Conservation (phyloP, 2,888 invertebrate species). For the Craniophora ligustri region DNA sequence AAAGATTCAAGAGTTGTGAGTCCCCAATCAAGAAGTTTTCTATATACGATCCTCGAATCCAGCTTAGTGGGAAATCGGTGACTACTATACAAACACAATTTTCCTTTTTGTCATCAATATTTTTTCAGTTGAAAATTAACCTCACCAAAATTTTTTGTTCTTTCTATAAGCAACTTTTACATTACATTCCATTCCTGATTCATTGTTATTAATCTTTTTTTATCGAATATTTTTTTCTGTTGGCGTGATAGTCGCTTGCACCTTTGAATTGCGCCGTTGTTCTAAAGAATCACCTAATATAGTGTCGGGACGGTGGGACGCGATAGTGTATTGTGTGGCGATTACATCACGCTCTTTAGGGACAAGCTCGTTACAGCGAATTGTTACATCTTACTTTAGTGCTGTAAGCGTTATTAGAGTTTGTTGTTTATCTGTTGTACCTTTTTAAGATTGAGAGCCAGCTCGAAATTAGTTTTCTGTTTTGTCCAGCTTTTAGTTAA, state of each 20-base stretch:
- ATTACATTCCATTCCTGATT: neutral
- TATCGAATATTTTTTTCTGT: neutral
- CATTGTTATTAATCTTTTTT: neutral
- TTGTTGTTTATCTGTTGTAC: slow-evolving; percentile 53
- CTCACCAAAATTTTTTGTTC: neutral
- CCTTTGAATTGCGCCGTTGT: slow-evolving; percentile 41
- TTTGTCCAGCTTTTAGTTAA: too few relatives aligned
- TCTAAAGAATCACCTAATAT: slow-evolving; percentile 61
- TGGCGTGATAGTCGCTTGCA: slow-evolving; percentile 15
- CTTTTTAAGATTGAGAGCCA: slow-evolving; percentile 6
- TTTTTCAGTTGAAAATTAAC: neutral
- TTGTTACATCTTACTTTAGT: slow-evolving; percentile 61
- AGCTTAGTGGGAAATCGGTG: slow-evolving; percentile 22
- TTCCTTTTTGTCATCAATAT: slow-evolving; percentile 20
- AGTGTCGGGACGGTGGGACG: slow-evolving; percentile 50
- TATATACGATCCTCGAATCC: slow-evolving; percentile 21
- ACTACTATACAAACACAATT: slow-evolving; percentile 16
- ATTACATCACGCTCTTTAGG: slow-evolving; percentile 57
- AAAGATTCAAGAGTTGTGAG: slow-evolving; percentile 59
- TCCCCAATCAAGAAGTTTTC: slow-evolving; percentile 58
- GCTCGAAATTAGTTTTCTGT: slow-evolving; percentile 9
- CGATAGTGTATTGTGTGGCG: slow-evolving; percentile 60
- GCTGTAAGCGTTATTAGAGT: slow-evolving; percentile 58
- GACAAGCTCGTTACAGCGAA: slow-evolving; percentile 58
- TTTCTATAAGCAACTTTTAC: neutral